Percentiles rank a stretch among this genome's conserved stretches.
phyloP scores from a whole-genome alignment of 2,113 vertebrate species.

The Onychorhynchus coronatus region DNA sequence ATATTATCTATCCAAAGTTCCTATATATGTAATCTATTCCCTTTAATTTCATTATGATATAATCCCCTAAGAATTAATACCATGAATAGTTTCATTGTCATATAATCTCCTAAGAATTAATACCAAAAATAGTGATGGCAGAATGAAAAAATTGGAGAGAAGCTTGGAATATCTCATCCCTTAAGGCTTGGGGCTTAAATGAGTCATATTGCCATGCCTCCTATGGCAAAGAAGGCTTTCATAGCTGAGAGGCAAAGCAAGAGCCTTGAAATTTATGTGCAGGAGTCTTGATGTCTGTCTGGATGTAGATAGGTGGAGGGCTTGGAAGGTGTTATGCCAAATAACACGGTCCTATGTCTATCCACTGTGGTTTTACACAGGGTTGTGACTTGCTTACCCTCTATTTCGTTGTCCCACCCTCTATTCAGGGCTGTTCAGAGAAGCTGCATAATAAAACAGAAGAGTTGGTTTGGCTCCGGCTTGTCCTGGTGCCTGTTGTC shows the following conservation, averaged over 20 bases:
- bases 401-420: not conserved
- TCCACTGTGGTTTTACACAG: not conserved
- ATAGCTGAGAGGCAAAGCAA: not conserved
- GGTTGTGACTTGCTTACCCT: not conserved
- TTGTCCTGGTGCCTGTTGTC: not conserved
- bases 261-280: not conserved
- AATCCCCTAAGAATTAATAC: not conserved
- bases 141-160: not conserved
- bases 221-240: not conserved
- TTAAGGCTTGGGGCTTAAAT: not conserved
- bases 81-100: not conserved
- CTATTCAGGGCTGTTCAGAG: not conserved
- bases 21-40: not conserved
- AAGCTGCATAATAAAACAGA: not conserved
- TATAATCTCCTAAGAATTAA: not conserved
- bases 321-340: not conserved
- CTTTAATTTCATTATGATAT: not conserved
- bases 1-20: not conserved
- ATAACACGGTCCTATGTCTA: not conserved
- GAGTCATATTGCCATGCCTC: not conserved
- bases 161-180: not conserved
- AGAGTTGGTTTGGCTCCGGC: not conserved
- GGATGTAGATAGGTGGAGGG: not conserved
- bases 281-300: not conserved
- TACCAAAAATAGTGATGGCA: not conserved